phyloP scores from a whole-genome alignment of 1,140 invertebrate species.

The Tetramorium parvispinum region DNA sequence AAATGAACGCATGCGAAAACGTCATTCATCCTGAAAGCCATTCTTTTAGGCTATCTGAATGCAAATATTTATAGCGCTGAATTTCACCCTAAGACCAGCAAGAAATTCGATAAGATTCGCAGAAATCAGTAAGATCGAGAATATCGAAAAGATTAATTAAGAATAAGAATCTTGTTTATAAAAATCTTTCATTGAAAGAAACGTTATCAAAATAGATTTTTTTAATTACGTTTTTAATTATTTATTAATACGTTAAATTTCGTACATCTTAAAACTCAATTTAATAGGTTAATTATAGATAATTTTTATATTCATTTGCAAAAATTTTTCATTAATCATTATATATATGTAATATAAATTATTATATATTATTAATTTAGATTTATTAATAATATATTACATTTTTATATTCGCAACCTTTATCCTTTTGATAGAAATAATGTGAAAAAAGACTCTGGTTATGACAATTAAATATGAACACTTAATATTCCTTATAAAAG shows the following conservation, averaged over 20 bases:
- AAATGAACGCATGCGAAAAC: conserved; percentile 45
- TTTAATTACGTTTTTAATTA: not conserved
- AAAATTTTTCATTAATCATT: not conserved
- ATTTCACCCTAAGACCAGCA: not conserved
- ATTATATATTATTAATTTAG: not conserved
- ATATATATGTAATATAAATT: not conserved
- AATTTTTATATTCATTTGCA: not conserved
- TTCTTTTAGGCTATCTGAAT: conserved; percentile 7
- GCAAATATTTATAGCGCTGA: conserved; percentile 15
- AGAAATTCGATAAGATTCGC: conserved; percentile 23
- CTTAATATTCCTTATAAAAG: conserved; percentile 3
- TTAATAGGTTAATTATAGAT: not conserved
- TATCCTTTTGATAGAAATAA: not conserved
- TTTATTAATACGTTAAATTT: not conserved
- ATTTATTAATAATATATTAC: not conserved
- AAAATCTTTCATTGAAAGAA: not conserved
- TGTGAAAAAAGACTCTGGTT: not conserved
- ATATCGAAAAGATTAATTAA: not conserved
- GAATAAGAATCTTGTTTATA: not conserved
- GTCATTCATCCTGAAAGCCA: conserved; percentile 41
- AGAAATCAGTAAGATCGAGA: not conserved
- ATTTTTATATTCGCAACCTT: not conserved
- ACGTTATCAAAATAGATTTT: not conserved
- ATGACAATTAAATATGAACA: not conserved
- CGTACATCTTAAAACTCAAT: not conserved